These are phyloP conservation scores for Arothron firmamentum DNA, from an alignment of 2,113 vertebrate genomes.

Conservation along the genomic window DNA sequence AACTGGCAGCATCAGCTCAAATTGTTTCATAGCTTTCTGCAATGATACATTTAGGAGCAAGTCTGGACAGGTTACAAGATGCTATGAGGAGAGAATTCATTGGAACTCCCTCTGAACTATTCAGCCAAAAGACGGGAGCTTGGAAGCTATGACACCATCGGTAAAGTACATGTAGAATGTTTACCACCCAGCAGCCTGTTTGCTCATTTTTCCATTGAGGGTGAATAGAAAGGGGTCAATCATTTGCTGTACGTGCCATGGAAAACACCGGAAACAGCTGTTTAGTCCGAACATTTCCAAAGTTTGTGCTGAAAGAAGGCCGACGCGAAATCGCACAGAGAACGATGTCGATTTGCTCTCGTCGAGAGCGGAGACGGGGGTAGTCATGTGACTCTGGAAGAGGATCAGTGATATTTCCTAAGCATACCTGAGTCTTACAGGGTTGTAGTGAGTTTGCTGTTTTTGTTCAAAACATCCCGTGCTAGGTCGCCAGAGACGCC, in stretches of 20 bases:
- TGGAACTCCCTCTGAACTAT: conserved; percentile 65
- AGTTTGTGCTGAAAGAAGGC: conserved; percentile 10
- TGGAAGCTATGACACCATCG: conserved; percentile 72
- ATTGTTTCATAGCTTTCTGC: conserved; percentile 80
- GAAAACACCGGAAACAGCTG: no score
- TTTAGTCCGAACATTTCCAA: no score
- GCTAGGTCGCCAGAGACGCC: conserved; percentile 59
- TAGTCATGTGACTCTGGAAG: conserved; percentile 34
- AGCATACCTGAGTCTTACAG: conserved; percentile 46
- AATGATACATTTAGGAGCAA: conserved; percentile 75
- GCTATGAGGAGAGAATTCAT: conserved; percentile 55
- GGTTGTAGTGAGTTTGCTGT: conserved; percentile 69
- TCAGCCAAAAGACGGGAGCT: conserved; percentile 56
- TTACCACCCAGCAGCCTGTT: conserved; percentile 57
- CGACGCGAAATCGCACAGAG: background rate
- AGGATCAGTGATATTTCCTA: conserved; percentile 57
- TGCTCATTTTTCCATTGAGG: conserved; percentile 37
- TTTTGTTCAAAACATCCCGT: conserved; percentile 72
- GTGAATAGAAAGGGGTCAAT: background rate
- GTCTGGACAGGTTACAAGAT: conserved; percentile 69
- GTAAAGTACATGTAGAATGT: conserved; percentile 56
- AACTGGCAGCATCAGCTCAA: conserved; percentile 80
- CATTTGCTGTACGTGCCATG: no score
- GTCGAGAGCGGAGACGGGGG: background rate
- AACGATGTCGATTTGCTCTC: conserved; percentile 8